These are phyloP conservation scores for Malaclemys terrapin DNA, from an alignment of 2,113 vertebrate genomes.

Conservation along the genomic window DNA sequence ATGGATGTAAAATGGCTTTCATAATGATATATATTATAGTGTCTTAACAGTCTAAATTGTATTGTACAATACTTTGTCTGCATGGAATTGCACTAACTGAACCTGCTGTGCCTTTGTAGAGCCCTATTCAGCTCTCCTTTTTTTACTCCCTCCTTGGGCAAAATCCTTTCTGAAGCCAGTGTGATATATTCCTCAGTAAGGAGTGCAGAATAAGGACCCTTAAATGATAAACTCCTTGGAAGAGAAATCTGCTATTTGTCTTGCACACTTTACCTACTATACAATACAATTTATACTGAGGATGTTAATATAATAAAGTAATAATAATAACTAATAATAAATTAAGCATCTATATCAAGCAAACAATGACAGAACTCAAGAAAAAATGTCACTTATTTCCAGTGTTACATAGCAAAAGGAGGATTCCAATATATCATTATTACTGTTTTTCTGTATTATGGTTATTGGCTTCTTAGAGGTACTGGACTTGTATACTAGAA, in stretches of 20 bases:
- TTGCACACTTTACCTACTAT: slow-evolving; percentile 33
- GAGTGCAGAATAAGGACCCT: slow-evolving; percentile 57
- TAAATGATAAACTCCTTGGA: slow-evolving; percentile 51
- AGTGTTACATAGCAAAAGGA: not conserved
- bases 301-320: slow-evolving; percentile 50
- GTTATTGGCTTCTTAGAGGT: not conserved
- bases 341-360: slow-evolving; percentile 17
- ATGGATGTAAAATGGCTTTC: slow-evolving; percentile 47
- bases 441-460: not conserved
- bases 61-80: slow-evolving; percentile 60
- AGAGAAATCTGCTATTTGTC: slow-evolving; percentile 63
- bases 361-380: slow-evolving; percentile 22
- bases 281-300: slow-evolving; percentile 57
- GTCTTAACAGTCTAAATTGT: slow-evolving; percentile 64
- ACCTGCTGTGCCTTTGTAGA: slow-evolving; percentile 75
- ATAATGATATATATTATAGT: slow-evolving; percentile 68
- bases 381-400: not conserved
- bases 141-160: slow-evolving; percentile 62
- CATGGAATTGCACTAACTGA: slow-evolving; percentile 70
- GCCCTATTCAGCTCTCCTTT: slow-evolving; percentile 65
- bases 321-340: slow-evolving; percentile 47
- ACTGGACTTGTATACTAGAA: not conserved
- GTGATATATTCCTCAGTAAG: slow-evolving; percentile 54
- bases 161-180: slow-evolving; percentile 62
- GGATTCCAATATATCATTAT: not conserved